A percentile compares a stretch with the other conserved stretches of the same genome.
phyloP scores from a whole-genome alignment of 23 tunicate species.

The Corella eumyota region DNA sequence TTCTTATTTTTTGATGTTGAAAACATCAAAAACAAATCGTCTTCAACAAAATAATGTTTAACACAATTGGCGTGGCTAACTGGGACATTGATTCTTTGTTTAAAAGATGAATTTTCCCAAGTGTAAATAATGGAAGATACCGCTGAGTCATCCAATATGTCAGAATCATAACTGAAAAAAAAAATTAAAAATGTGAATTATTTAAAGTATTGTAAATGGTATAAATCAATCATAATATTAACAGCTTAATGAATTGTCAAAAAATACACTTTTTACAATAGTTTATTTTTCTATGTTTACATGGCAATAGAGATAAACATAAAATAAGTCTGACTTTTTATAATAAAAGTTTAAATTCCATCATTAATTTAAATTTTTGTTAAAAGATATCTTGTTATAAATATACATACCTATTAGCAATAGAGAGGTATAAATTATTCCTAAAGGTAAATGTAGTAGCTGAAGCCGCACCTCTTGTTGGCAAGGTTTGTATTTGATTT shows the following conservation, averaged over 20 bases:
- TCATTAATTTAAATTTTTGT: too few species aligned
- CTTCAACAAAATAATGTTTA: conserved; percentile 4
- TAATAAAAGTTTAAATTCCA: too few species aligned
- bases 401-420: conserved; percentile 65
- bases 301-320: too few species aligned
- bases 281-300: too few species aligned
- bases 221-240: too few species aligned
- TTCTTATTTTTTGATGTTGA: neutral
- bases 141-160: conserved; percentile 6
- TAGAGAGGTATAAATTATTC: conserved; percentile 29
- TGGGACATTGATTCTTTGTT: conserved; percentile 15
- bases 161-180: conserved; percentile 54
- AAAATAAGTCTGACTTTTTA: too few species aligned
- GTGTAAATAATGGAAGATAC: conserved; percentile 53
- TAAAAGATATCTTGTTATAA: too few species aligned
- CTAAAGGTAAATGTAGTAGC: conserved; percentile 8
- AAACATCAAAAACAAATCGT: conserved; percentile 18
- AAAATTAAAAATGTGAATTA: too few species aligned
- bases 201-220: too few species aligned
- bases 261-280: too few species aligned
- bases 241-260: too few species aligned
- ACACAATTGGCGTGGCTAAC: conserved; percentile 49
- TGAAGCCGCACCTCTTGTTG: conserved; percentile 73
- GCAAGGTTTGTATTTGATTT: conserved; percentile 47
- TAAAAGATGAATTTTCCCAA: conserved; percentile 42